Evolutionary conservation across 2,797 vertebrate species (phyloP), one percentile per base, ranked within the genome.

Genomic region (Eulemur mongoz): DNA sequence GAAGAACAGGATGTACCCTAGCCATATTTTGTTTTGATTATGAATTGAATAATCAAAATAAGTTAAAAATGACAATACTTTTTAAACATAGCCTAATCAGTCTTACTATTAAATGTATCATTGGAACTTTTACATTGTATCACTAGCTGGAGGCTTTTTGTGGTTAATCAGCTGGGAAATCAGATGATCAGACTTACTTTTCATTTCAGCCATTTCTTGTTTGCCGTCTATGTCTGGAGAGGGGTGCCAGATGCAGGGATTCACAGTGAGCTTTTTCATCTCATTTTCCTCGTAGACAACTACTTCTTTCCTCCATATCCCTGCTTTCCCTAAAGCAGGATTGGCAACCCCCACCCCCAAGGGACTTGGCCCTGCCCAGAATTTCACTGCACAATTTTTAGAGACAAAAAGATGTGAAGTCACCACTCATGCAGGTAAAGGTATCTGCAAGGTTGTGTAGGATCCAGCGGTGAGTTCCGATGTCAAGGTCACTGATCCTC

Each of bases 151-250:
- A 92, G 12, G 50, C 27, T 69, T 84, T 70, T 70, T 45, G n/a
- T 80, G 54, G 32, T 95, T 82, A 61, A 48, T 40, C 72, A 18
- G 54, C 84, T 92, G 30, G 92, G 84, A 96, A 78, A 48, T 38
- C 35, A 79, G 20, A 59, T 70, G 52, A 84, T 63, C 54, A 81
- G 35, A 52, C 38, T 17, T 17, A 45, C 52, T 80, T 89, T 80
- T 95, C 65, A 89, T 32, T 73, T 83, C 27, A 70, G 13, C 15
- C 67, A 50, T 94, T 88, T 95, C 85, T 96, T 38, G 4, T 67
- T 35, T 83, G 57, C 52, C 18, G n/a, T 48, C 10, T 45, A 0
- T 35, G 25, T 18, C 10, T 67, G 72, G 43, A 52, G 79, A 5
- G 3, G 40, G 32, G 11, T 27, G 2, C 15, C 23, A 70, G 27